These are phyloP conservation scores for Drosophila peninsularis DNA, from an alignment of 2,888 invertebrate species.

Conservation along the genomic window DNA sequence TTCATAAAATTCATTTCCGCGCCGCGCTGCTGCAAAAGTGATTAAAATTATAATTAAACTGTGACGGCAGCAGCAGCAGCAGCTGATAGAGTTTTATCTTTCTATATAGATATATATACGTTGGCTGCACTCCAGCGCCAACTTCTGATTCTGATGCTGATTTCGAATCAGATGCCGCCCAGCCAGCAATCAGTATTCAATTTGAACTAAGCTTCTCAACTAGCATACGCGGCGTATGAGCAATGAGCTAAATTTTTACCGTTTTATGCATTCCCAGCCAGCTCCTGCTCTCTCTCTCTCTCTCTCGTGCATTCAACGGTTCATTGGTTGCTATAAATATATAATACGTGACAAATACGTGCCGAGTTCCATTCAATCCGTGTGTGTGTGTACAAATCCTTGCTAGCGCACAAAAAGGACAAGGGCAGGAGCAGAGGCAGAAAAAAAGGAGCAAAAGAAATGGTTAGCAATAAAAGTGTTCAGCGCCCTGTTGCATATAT, in stretches of 20 bases:
- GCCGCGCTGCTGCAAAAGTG: conserved; percentile 76
- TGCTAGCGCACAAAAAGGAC: conserved; percentile 52
- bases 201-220: conserved; percentile 68
- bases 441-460: conserved; percentile 49
- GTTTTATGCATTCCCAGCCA: conserved; percentile 67
- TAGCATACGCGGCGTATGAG: conserved; percentile 70
- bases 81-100: conserved; percentile 48
- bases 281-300: too few species aligned
- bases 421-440: background rate
- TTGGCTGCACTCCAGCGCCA: too few species aligned
- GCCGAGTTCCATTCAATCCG: conserved; percentile 78
- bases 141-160: background rate
- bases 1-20: conserved; percentile 80
- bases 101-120: conserved; percentile 5
- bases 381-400: conserved; percentile 68
- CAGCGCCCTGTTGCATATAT: conserved; percentile 73
- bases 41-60: conserved; percentile 80
- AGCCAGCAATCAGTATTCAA: conserved; percentile 65
- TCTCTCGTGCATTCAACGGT: conserved; percentile 77
- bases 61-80: conserved; percentile 63
- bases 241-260: conserved; percentile 61
- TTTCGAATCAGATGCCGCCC: conserved; percentile 3
- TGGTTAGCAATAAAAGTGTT: conserved; percentile 78
- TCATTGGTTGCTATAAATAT: conserved; percentile 81
- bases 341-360: conserved; percentile 80